A percentile compares a stretch with the other conserved stretches of the same genome.
Evolutionary conservation across 2,888 invertebrate genomes (phyloP).

Genomic region (Panopea generosa): DNA sequence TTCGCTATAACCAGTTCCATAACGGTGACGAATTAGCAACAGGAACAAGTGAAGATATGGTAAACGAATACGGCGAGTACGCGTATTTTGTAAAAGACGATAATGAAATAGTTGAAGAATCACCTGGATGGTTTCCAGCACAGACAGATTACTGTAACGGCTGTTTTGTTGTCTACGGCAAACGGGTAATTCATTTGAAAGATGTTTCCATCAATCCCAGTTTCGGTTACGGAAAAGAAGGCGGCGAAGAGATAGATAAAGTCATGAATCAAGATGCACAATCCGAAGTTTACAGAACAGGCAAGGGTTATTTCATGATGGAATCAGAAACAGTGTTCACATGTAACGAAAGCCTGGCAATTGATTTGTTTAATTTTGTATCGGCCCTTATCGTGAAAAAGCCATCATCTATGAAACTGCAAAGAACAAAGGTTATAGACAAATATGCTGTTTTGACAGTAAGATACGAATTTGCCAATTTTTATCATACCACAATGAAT

Average conservation of each 20-base stretch:
- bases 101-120: conserved; percentile 1
- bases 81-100: conserved; percentile 23
- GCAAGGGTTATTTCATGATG: conserved; percentile 33
- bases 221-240: conserved; percentile 34
- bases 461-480: conserved; percentile 81
- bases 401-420: neutral
- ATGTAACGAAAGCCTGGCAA: conserved; percentile 4
- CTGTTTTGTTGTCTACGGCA: conserved; percentile 39
- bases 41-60: neutral
- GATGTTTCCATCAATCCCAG: conserved; percentile 45
- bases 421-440: neutral
- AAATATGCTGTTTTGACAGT: conserved; percentile 68
- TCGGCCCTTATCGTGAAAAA: conserved; percentile 7
- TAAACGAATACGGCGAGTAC: conserved; percentile 29
- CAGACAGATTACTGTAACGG: conserved; percentile 28
- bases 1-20: conserved; percentile 13
- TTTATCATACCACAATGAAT: conserved; percentile 81
- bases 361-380: conserved; percentile 27
- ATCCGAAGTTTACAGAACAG: conserved; percentile 23
- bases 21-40: neutral
- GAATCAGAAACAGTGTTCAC: conserved; percentile 5
- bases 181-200: conserved; percentile 31
- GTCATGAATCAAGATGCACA: conserved; percentile 42
- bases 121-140: conserved; percentile 16
- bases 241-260: conserved; percentile 44